Base-by-base conservation (phyloP, 1,140 invertebrate genomes). In the Aleiodes sp. region DNA sequence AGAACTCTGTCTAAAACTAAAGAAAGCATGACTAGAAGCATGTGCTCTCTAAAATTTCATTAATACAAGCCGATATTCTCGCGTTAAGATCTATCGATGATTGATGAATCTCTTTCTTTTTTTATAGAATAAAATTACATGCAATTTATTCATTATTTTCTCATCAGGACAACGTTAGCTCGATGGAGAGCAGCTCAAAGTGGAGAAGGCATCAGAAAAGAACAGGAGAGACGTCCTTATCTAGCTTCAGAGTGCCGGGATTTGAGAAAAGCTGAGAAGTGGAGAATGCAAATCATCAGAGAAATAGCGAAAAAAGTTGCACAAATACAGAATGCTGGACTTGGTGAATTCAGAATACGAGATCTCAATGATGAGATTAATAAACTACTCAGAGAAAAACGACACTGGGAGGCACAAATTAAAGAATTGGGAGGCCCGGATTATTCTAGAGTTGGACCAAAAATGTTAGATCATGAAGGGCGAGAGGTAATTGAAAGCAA, bases 301-400 rank as follows among this genome's bases (percentile, higher is more conserved):
- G 98, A 99, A 87, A 94, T 99, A 37, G 96, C 97, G 0, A 96
- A 97, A 78, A 99, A 99, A 89, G 98, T 99, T n/a, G 94, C 98
- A 14, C 96, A 98, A 85, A 99, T 99, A 82, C 98, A 99, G 85
- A 99, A 99, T 88, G 98, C 98, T 77, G 98, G 98, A 74, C 88
- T 99, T 0, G 98, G 98, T 0, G 98, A 99, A 87, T 99, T 98
- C 82, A 91, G 98, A 35, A 96, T 99, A 73, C 88, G 98, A 31
- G 98, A 99, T 86, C 86, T 99, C 1, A 99, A 99, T 84, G 98
- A 99, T 88, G 98, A 99, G 87, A 99, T 99, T 65, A 99, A 99
- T 82, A 99, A 99, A 87, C 82, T 99, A 33, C 87, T 99, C 24
- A 86, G 97, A 70, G 96, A 99, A 82, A 96, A 96, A 83, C 88